Conservation (phyloP, 2,113 vertebrate genomes). For the Megaleporinus macrocephalus region DNA sequence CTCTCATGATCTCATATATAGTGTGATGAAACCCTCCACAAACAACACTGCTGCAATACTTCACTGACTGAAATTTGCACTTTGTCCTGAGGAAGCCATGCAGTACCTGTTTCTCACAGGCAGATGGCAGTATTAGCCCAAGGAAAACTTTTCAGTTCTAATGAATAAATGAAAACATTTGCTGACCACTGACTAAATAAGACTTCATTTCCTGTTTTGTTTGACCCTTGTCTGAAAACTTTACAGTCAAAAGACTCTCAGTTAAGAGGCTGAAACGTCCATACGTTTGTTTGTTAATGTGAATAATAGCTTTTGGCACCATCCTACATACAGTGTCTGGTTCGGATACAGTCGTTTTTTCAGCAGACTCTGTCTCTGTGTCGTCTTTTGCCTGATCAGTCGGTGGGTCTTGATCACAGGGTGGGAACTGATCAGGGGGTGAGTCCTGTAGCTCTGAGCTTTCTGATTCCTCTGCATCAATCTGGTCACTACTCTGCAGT, state of each 20-base stretch:
- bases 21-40: neutral
- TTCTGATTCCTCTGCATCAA: neutral
- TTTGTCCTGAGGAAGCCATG: neutral
- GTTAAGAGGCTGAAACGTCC: neutral
- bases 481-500: constrained; percentile 46
- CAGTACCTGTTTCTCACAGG: constrained; percentile 25
- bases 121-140: constrained; percentile 55
- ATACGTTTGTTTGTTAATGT: neutral
- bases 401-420: constrained; percentile 31
- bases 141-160: neutral
- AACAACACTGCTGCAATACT: neutral
- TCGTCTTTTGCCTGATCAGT: constrained; percentile 13
- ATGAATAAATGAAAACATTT: neutral
- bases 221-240: neutral
- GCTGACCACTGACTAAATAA: neutral
- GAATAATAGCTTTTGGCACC: neutral
- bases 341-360: neutral
- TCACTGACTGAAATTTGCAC: too few relatives aligned
- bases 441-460: constrained; percentile 14
- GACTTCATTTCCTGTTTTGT: neutral
- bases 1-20: neutral
- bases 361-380: neutral
- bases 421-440: too few relatives aligned
- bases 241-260: neutral
- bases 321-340: constrained; percentile 39